Evolutionary conservation across 2,797 vertebrate genomes (phyloP), one percentile per base, ranked within the genome.

Genomic region (Benthosema pterotum): DNA sequence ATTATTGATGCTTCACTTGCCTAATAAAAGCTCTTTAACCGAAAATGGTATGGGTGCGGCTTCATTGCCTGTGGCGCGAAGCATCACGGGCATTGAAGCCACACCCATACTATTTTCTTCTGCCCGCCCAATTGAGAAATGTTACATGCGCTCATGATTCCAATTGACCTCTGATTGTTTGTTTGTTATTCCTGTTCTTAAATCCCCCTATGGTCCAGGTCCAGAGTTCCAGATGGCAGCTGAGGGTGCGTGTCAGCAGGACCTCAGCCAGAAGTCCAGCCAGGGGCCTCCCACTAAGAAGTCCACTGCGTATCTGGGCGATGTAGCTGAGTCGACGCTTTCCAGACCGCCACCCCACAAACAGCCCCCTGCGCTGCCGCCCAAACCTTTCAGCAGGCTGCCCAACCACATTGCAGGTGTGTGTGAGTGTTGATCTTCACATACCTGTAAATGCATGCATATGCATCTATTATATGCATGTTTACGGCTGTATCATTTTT

Each of bases 301-400:
- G 91, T 65, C 92, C 75, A 67, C 89, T 0, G 82, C 87, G 89
- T 96, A 92, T 87, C 65, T 91, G 69, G 85, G 89, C 85, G 94
- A 97, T 65, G 83, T 92, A 82, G 89, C 93, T 65, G 97, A 98
- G 67, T 92, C 93, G 52, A 86, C 92, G 0, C 69, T 79, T 82
- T 88, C 92, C 89, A 96, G 96, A 91, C 94, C 94, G 86, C 85
- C 94, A 38, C 91, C 94, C 78, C 94, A 94, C 90, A 99, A 98
- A 91, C 96, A 98, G 78, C 96, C 96, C 85, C 97, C 97, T 17
- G 96, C 95, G 82, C 93, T 95, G 83, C 96, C 94, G 82, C 97
- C 97, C 81, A 99, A 99, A 91, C 97, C 97, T 78, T 95, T 96
- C 87, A 87, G 89, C 93, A 94, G 96, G 92, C 94, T 98, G 84